Conservation (phyloP, 1,140 invertebrate species). For the Bombus turneri region DNA sequence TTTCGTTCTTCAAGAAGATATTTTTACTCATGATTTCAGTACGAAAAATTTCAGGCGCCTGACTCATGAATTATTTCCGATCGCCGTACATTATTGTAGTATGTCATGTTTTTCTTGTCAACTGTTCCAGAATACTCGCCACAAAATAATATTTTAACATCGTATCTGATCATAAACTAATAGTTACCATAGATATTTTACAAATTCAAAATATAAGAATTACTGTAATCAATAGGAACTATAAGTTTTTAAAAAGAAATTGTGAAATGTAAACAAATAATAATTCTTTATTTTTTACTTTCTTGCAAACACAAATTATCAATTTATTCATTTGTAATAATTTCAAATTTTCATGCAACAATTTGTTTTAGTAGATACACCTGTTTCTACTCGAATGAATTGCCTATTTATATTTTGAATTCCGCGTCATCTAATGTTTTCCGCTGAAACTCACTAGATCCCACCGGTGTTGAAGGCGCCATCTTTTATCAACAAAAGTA, state of each 20-base stretch:
- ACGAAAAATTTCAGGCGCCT: constrained; percentile 14
- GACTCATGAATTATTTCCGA: constrained; percentile 40
- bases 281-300: not conserved
- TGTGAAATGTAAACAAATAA: not conserved
- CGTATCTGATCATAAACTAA: not conserved
- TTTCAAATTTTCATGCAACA: not conserved
- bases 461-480: not conserved
- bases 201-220: not conserved
- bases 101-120: not conserved
- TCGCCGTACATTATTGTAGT: not conserved
- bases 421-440: not conserved
- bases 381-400: not conserved
- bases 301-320: not conserved
- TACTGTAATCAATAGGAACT: not conserved
- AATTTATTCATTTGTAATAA: not conserved
- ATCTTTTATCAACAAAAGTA: not conserved
- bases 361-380: not conserved
- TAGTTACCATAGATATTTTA: not conserved
- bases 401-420: not conserved
- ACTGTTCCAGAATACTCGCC: too few species aligned
- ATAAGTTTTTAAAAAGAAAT: not conserved
- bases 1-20: not conserved
- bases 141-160: not conserved
- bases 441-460: not conserved
- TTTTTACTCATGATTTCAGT: constrained; percentile 35